phyloP scores from a whole-genome alignment of 2,797 vertebrate genomes.

The Acrocephalus scirpaceus region DNA sequence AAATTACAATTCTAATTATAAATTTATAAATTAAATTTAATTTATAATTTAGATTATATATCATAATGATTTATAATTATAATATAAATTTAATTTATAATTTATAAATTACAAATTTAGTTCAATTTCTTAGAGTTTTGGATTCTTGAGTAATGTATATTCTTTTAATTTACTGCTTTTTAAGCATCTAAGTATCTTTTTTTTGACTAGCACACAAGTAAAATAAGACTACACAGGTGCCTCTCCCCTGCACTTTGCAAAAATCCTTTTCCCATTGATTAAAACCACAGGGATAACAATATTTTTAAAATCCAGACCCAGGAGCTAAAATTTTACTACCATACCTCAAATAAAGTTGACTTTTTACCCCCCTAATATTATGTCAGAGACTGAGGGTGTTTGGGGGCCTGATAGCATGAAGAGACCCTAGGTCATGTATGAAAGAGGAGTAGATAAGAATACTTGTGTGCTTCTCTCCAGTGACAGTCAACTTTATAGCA shows the following conservation, averaged over 20 bases:
- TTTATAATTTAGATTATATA: too few relatives aligned
- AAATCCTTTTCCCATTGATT: not conserved
- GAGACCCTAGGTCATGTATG: not conserved
- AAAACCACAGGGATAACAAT: not conserved
- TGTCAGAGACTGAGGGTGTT: not conserved
- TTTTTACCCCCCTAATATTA: not conserved
- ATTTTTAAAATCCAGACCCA: not conserved
- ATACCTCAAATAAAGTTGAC: not conserved
- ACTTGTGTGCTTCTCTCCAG: not conserved
- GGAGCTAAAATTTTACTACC: not conserved
- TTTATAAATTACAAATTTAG: not conserved
- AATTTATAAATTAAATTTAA: too few relatives aligned
- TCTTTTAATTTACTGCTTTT: not conserved
- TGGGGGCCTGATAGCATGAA: not conserved
- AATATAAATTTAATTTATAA: not conserved
- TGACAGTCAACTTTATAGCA: not conserved
- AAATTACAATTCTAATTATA: too few relatives aligned
- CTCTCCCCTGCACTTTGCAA: not conserved
- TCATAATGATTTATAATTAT: too few relatives aligned
- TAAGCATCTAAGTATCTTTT: not conserved
- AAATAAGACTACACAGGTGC: not conserved
- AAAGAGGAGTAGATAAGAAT: not conserved
- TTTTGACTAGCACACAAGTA: not conserved
- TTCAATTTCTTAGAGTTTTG: not conserved
- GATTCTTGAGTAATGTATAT: not conserved